Base-by-base conservation (phyloP, 2,113 vertebrate genomes). In the Fulica atra region DNA sequence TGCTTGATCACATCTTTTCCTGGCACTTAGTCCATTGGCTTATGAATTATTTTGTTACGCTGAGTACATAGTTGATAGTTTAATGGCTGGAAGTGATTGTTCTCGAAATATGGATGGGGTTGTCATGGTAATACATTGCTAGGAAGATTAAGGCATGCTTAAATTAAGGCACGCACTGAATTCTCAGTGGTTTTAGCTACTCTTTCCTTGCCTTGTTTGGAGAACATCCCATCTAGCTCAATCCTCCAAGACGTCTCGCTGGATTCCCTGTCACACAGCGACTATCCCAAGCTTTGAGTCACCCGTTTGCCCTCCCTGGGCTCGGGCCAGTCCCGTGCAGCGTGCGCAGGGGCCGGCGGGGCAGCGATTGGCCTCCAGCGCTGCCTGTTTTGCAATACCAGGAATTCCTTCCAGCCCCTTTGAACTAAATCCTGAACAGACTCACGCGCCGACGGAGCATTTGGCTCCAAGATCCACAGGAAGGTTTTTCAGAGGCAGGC, bases 151-250 rank as follows among this genome's bases (percentile, higher is more conserved):
- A 89, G 85, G 66, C 91, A 68, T 42, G 81, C 81, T 93, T 89
- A 93, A 95, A 83, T 93, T 86, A 92, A 95, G 81, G 81, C 94
- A 90, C 81, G 81, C 89, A 28, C 36, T 65, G 79, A 93, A 94
- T 95, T 90, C 96, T 88, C 76, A 6, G 89, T 74, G 88, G 89
- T 66, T 94, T 91, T 68, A 90, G 91, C 91, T 94, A 50, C 72
- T 95, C 68, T 96, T 92, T 88, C 85, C 79, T 95, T 95, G 93
- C 95, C 96, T 92, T 96, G 91, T 96, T 97, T 96, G 96, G 95
- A 95, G 95, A 96, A 94, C 70, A 82, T 89, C 95, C 38, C 92
- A 92, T 92, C 66, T 87, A 42, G 77, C 50, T 79, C 26, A 48
- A 5, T 83, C 73, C 68, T 92, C 57, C 61, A 81, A 72, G 87